Percentiles rank a stretch among this genome's conserved stretches.
phyloP scores from a whole-genome alignment of 2,888 invertebrate species.

The Patella ulyssiponensis region DNA sequence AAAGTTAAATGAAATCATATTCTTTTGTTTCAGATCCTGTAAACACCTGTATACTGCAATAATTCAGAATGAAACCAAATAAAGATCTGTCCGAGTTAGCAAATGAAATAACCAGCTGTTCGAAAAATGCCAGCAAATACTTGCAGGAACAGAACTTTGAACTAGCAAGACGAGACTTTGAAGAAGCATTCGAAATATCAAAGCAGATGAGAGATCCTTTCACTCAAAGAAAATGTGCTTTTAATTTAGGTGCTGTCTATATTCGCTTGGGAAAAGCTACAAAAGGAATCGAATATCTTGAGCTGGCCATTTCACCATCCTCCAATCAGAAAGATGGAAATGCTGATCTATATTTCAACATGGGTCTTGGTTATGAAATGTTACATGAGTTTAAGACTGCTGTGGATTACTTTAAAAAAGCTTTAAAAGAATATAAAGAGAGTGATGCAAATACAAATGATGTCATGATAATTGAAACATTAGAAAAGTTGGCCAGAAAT shows the following conservation, averaged over 20 bases:
- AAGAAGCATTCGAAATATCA: constrained; percentile 45
- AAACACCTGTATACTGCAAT: neutral
- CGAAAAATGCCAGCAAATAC: constrained; percentile 15
- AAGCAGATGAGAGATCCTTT: constrained; percentile 46
- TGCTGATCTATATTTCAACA: constrained; percentile 65
- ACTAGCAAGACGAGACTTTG: constrained; percentile 12
- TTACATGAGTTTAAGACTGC: constrained; percentile 45
- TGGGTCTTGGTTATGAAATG: constrained; percentile 60
- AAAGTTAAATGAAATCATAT: no score
- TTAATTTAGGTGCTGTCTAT: constrained; percentile 65
- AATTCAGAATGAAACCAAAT: neutral
- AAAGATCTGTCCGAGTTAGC: neutral
- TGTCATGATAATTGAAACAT: constrained; percentile 1
- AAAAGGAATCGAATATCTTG: constrained; percentile 54
- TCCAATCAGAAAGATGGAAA: constrained; percentile 46
- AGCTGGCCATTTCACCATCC: constrained; percentile 51
- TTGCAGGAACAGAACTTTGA: constrained; percentile 8
- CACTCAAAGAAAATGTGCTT: constrained; percentile 58
- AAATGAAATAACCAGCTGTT: neutral
- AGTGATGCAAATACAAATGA: constrained; percentile 31
- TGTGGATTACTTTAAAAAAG: constrained; percentile 49
- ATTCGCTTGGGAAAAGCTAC: constrained; percentile 48
- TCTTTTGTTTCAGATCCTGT: no score
- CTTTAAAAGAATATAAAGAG: constrained; percentile 50
- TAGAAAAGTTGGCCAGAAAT: constrained; percentile 9